phyloP scores from a whole-genome alignment of 1,140 invertebrate genomes.

The Panagrolaimus sp. region DNA sequence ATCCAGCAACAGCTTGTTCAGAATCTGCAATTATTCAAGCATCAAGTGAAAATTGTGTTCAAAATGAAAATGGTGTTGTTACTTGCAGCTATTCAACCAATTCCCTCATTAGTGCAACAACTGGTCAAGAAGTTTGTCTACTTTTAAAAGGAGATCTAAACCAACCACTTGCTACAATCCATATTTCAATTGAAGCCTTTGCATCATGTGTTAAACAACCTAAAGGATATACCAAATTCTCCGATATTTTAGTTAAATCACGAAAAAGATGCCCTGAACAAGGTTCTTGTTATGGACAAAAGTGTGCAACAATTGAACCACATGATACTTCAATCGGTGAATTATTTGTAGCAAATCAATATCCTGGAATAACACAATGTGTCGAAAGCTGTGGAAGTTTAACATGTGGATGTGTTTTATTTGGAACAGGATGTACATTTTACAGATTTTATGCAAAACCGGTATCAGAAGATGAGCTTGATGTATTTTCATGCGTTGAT shows the following conservation, averaged over 20 bases:
- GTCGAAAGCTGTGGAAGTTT: background rate
- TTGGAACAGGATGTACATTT: background rate
- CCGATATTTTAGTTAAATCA: background rate
- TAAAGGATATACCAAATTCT: background rate
- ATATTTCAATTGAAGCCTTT: background rate
- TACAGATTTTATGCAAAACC: background rate
- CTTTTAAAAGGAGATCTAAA: background rate
- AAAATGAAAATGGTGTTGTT: background rate
- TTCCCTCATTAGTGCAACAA: background rate
- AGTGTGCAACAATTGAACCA: background rate
- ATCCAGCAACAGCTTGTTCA: background rate
- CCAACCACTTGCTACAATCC: background rate
- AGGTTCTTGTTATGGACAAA: background rate
- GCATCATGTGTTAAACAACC: background rate
- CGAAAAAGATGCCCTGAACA: background rate
- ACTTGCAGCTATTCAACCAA: background rate
- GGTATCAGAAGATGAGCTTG: background rate
- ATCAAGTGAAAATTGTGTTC: background rate
- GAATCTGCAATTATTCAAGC: background rate
- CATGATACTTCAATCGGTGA: background rate
- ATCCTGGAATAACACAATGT: background rate
- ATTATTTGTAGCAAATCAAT: background rate
- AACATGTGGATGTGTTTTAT: background rate
- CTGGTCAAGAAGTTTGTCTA: background rate
- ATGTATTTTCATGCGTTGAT: background rate